Percentiles rank a stretch among this genome's conserved stretches.
These are phyloP conservation scores for Amia ocellicauda DNA, from an alignment of 2,113 vertebrate genomes.

Conservation along the genomic window DNA sequence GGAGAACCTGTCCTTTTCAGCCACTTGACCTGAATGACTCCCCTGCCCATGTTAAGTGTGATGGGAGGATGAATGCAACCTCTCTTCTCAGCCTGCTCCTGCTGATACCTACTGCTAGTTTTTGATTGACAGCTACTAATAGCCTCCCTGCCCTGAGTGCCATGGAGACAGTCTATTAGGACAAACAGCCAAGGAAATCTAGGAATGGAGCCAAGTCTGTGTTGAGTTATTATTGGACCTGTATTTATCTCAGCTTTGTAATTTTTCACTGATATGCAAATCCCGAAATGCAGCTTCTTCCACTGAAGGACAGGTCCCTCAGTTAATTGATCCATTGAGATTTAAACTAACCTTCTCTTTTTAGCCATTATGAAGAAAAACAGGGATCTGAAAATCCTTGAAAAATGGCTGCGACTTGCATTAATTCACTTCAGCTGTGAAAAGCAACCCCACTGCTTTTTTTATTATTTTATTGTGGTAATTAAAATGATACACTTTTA, in stretches of 20 bases:
- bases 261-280: constrained; percentile 88
- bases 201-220: constrained; percentile 85
- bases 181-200: constrained; percentile 84
- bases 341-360: constrained; percentile 74
- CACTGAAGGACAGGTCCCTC: constrained; percentile 86
- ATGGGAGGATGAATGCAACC: constrained; percentile 75
- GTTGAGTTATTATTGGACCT: constrained; percentile 87
- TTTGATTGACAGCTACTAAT: constrained; percentile 93
- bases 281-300: constrained; percentile 77
- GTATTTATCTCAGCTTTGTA: constrained; percentile 79
- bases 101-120: constrained; percentile 62
- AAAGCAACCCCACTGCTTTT: background rate
- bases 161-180: constrained; percentile 83
- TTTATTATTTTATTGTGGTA: too few species aligned
- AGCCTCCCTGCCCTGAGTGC: constrained; percentile 80
- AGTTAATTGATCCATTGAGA: constrained; percentile 92
- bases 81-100: constrained; percentile 71
- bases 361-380: constrained; percentile 68
- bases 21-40: constrained; percentile 72
- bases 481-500: too few species aligned
- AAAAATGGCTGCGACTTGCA: constrained; percentile 60
- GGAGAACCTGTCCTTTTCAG: constrained; percentile 67
- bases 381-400: constrained; percentile 67
- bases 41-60: constrained; percentile 70
- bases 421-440: constrained; percentile 51